Conservation (phyloP, 2,797 vertebrate genomes). For the Labroides dimidiatus region DNA sequence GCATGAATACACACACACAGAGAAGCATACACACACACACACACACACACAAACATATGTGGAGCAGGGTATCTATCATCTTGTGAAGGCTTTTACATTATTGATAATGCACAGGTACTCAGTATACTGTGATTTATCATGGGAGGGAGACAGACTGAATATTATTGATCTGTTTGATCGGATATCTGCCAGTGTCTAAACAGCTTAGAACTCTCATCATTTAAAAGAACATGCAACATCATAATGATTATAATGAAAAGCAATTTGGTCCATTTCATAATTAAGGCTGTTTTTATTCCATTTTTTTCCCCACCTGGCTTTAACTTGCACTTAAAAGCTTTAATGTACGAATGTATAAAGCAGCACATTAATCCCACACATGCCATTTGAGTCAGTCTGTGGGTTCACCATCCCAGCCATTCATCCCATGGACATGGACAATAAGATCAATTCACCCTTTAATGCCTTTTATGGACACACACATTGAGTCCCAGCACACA, state of each 20-base stretch:
- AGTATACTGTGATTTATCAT: slow-evolving; percentile 46
- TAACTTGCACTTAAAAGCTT: too few relatives aligned
- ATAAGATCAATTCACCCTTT: slow-evolving; percentile 29
- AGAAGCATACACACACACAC: slow-evolving; percentile 29
- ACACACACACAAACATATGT: slow-evolving; percentile 21
- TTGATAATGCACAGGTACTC: slow-evolving; percentile 45
- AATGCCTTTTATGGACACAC: slow-evolving; percentile 26
- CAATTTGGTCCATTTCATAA: not conserved
- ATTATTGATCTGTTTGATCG: slow-evolving; percentile 52
- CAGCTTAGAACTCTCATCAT: slow-evolving; percentile 11
- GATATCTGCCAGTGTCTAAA: slow-evolving; percentile 33
- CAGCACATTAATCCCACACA: not conserved
- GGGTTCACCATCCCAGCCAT: slow-evolving; percentile 22
- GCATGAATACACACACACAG: slow-evolving; percentile 62
- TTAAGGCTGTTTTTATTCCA: not conserved
- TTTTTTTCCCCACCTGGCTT: too few relatives aligned
- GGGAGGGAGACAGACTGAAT: slow-evolving; percentile 17
- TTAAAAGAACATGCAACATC: not conserved
- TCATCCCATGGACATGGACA: slow-evolving; percentile 39
- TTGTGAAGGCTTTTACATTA: slow-evolving; percentile 40
- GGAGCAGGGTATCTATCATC: slow-evolving; percentile 44
- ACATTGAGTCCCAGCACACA: slow-evolving; percentile 13
- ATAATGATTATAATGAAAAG: not conserved
- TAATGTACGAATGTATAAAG: not conserved
- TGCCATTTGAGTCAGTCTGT: not conserved